Evolutionary conservation across 2,888 invertebrate genomes (phyloP), one percentile per base, ranked within the genome.

Genomic region (Xestia sexstrigata): DNA sequence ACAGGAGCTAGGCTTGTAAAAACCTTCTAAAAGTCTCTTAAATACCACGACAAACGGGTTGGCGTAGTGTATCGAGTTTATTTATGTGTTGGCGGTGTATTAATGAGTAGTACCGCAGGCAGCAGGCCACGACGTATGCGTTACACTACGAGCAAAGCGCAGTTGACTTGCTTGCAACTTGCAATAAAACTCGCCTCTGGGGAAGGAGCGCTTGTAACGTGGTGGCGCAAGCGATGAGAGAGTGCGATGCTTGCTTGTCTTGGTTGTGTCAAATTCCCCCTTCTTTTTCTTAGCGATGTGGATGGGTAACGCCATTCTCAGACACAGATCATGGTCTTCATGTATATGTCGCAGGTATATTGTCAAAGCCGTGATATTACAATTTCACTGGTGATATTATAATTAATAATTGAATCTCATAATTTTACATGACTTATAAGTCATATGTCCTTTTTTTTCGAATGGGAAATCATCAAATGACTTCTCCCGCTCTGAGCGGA

Each of bases 121-220:
- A 66, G 42, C 81, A 68, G 79, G n/a, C 60, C 81, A 63, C 87
- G 78, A 83, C 87, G 85, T 85, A 88, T 91, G 92, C 91, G 92
- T 92, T 90, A 90, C 91, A 89, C 83, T 90, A 89, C 90, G 91
- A 87, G 89, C 89, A 81, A 87, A 88, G 91, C 89, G 91, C 92
- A 92, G 93, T 93, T 93, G 93, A 94, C 95, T 95, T 90, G 92
- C 93, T 82, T 89, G 89, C 89, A 87, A 92, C 90, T 93, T 93
- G 94, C 95, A 94, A 95, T 95, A 95, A 95, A 95, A 95, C 93
- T 95, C 95, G 92, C 93, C 91, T 89, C 90, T 77, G 67, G 88
- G 89, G 90, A 89, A 86, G 81, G 78, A 84, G 88, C 86, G 80
- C 79, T 84, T 78, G 66, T 63, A 42, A 39, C 42, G 66, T 30